These are phyloP conservation scores for Odontocerum albicorne DNA, from an alignment of 2,888 invertebrate species.

Conservation along the genomic window DNA sequence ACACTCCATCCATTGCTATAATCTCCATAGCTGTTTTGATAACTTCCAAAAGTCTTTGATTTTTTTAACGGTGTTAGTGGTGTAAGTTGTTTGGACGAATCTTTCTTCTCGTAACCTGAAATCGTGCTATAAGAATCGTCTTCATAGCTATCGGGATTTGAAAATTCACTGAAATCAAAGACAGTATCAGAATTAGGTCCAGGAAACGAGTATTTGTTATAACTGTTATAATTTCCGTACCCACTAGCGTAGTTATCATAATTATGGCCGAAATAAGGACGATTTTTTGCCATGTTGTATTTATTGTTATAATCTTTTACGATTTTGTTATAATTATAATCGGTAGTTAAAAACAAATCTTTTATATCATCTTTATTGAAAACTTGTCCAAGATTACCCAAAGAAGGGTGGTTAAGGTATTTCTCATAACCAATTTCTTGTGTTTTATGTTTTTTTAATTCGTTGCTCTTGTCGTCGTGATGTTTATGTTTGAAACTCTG, in stretches of 20 bases:
- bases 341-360: conserved; percentile 23
- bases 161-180: conserved; percentile 2
- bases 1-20: not conserved
- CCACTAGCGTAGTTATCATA: not conserved
- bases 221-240: not conserved
- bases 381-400: conserved; percentile 16
- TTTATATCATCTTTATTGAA: conserved; percentile 31
- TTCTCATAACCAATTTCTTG: not conserved
- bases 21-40: conserved; percentile 25
- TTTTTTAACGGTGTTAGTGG: not conserved
- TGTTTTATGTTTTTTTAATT: conserved; percentile 4
- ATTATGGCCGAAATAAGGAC: not conserved
- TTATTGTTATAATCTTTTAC: conserved; percentile 20
- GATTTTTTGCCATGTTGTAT: too few species aligned
- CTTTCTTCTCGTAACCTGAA: conserved; percentile 1
- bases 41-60: conserved; percentile 4
- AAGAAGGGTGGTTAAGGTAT: conserved; percentile 2
- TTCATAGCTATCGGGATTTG: conserved; percentile 1
- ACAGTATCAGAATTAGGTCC: too few species aligned
- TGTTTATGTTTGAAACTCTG: not conserved
- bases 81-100: not conserved
- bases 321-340: conserved; percentile 25
- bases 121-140: not conserved
- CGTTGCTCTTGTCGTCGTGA: not conserved
- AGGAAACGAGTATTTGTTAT: too few species aligned